Evolutionary conservation across 2,113 vertebrate genomes (phyloP), one percentile per base, ranked within the genome.

Genomic region (Eolophus roseicapilla): DNA sequence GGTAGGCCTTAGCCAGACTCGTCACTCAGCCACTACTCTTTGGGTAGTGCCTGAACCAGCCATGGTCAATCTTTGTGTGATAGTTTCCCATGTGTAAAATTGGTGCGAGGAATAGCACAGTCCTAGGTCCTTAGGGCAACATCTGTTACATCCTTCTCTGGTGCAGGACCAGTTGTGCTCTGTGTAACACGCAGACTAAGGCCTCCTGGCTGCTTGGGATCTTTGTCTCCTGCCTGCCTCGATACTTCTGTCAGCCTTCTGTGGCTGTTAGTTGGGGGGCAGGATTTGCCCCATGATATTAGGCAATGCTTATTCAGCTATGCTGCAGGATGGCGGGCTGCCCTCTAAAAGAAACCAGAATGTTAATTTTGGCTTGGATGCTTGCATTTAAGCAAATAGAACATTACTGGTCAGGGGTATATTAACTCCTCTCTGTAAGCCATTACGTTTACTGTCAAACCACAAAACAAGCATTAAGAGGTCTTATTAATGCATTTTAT

Each of bases 261-360:
- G 57, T 80, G 83, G 9, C 29, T 82, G 25, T n/a, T 62, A 74
- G 79, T 17, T 90, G 82, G 33, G 62, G 91, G 52, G 37, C 62
- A 93, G 84, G 90, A 90, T 95, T 95, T 97, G 94, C 88, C 82
- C 92, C 20, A 2, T 82, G 86, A 68, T 63, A 33, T 77, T 91
- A 91, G 87, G 75, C 88, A 95, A 67, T 96, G 81, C 93, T 95
- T 90, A 75, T 95, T 95, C 91, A 86, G 91, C 96, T 95, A 65
- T 25, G 3, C 79, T 95, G 82, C 84, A 96, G 93, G 67, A 85
- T 83, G 94, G 93, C 91, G 17, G 53, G 73, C 91, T 96, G 97
- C 93, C 96, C 96, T 97, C 80, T 87, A 94, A 96, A 95, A 97
- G 97, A 96, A 97, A 97, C 97, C 97, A 96, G 97, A 97, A 97